These are phyloP conservation scores for Psix sp. DNA, from an alignment of 1,140 invertebrate species.

Conservation along the genomic window DNA sequence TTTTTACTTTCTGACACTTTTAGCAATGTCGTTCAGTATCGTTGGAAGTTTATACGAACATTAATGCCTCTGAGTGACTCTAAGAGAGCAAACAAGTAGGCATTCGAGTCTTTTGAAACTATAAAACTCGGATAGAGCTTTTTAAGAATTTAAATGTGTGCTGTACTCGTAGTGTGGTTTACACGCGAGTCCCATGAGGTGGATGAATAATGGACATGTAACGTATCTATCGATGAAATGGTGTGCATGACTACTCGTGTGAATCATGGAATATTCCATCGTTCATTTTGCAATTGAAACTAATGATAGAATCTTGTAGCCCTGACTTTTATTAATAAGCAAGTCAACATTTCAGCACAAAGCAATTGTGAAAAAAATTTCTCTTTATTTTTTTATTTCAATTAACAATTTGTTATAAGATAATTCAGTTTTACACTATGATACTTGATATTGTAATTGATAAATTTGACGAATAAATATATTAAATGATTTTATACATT, in stretches of 20 bases:
- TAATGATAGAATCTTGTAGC: neutral
- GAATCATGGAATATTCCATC: conserved; percentile 32
- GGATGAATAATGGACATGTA: conserved; percentile 62
- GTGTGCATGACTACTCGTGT: conserved; percentile 48
- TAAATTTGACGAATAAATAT: too few species aligned
- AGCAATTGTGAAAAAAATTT: too few species aligned
- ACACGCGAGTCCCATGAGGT: conserved; percentile 45
- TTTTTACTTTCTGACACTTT: conserved; percentile 20
- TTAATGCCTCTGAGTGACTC: conserved; percentile 46
- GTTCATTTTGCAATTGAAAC: conserved; percentile 36
- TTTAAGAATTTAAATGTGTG: conserved; percentile 62
- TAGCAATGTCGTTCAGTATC: conserved; percentile 20
- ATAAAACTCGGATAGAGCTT: conserved; percentile 56
- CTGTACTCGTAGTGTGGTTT: conserved; percentile 46
- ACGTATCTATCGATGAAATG: conserved; percentile 57
- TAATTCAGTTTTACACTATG: too few species aligned
- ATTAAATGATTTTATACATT: too few species aligned
- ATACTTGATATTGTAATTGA: too few species aligned
- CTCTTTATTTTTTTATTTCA: too few species aligned
- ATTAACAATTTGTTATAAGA: too few species aligned
- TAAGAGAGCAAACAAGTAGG: conserved; percentile 20
- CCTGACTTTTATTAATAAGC: too few species aligned
- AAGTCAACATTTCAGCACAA: too few species aligned
- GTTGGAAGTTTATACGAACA: conserved; percentile 40
- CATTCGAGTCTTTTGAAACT: conserved; percentile 57